phyloP scores from a whole-genome alignment of 92 coral and sea anemone genomes.

The Hydrozoanthus gracilis region DNA sequence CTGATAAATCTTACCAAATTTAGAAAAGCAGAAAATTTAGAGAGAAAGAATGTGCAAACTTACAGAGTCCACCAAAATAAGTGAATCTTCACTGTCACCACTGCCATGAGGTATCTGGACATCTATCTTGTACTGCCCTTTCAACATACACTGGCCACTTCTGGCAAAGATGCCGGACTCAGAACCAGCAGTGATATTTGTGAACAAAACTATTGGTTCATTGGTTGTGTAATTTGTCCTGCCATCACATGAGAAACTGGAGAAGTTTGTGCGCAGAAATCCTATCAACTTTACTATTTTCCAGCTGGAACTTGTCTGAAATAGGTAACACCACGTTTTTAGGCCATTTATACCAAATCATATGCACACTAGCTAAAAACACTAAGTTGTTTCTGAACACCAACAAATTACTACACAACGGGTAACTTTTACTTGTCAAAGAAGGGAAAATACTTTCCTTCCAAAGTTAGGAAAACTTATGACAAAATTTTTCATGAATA shows the following conservation, averaged over 20 bases:
- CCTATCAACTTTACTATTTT: constrained; percentile 57
- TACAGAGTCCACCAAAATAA: constrained; percentile 84
- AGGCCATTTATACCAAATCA: too few relatives aligned
- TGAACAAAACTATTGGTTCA: constrained; percentile 50
- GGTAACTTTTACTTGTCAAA: too few relatives aligned
- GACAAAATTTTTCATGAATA: too few relatives aligned
- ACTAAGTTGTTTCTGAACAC: too few relatives aligned
- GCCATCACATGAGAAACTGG: constrained; percentile 81
- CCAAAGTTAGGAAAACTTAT: too few relatives aligned
- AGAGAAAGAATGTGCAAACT: constrained; percentile 34
- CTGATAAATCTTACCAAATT: too few relatives aligned
- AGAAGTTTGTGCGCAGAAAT: constrained; percentile 68
- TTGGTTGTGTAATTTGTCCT: constrained; percentile 54
- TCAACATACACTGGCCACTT: constrained; percentile 66
- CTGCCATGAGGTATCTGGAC: constrained; percentile 69
- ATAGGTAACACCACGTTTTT: not conserved
- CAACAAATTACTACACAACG: too few relatives aligned
- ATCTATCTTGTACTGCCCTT: constrained; percentile 67
- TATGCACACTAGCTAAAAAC: too few relatives aligned
- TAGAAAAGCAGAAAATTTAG: too few relatives aligned
- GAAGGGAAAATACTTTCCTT: too few relatives aligned
- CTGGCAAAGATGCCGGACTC: constrained; percentile 75
- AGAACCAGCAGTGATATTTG: constrained; percentile 49
- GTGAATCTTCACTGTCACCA: constrained; percentile 51
- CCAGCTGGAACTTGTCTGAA: constrained; percentile 83